Percentiles rank a stretch among this genome's conserved stretches.
These are phyloP conservation scores for Lithophane ornitopus DNA, from an alignment of 2,888 invertebrate species.

Conservation along the genomic window DNA sequence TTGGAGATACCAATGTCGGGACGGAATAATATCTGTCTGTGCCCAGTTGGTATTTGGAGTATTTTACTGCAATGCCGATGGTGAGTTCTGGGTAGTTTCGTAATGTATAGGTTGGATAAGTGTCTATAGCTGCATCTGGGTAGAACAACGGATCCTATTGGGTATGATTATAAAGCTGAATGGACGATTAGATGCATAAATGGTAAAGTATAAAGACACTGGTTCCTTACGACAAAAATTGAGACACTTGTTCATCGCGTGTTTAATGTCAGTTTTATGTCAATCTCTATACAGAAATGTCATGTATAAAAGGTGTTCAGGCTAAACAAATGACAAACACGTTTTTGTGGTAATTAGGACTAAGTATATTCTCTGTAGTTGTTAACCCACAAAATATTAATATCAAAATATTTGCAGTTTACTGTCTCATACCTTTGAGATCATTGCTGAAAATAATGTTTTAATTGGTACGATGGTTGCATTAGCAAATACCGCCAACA, in stretches of 20 bases:
- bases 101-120: background rate
- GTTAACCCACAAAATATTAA: background rate
- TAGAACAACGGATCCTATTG: background rate
- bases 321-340: too few relatives aligned
- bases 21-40: conserved; percentile 43
- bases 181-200: background rate
- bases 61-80: conserved; percentile 47
- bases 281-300: too few relatives aligned
- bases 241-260: too few relatives aligned
- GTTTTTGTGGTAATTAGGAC: too few relatives aligned
- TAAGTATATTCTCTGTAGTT: background rate
- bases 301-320: too few relatives aligned
- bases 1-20: conserved; percentile 48
- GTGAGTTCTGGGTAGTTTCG: conserved; percentile 44
- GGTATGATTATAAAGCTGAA: background rate
- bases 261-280: too few relatives aligned
- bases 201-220: background rate
- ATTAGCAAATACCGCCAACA: background rate
- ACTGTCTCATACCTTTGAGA: background rate
- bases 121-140: background rate
- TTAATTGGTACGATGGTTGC: too few relatives aligned
- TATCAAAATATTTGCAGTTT: too few relatives aligned
- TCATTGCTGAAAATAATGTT: background rate
- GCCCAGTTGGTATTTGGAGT: conserved; percentile 45
- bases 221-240: too few relatives aligned